Base-by-base conservation (phyloP, 2,113 vertebrate genomes). In the Vireo altiloquus region DNA sequence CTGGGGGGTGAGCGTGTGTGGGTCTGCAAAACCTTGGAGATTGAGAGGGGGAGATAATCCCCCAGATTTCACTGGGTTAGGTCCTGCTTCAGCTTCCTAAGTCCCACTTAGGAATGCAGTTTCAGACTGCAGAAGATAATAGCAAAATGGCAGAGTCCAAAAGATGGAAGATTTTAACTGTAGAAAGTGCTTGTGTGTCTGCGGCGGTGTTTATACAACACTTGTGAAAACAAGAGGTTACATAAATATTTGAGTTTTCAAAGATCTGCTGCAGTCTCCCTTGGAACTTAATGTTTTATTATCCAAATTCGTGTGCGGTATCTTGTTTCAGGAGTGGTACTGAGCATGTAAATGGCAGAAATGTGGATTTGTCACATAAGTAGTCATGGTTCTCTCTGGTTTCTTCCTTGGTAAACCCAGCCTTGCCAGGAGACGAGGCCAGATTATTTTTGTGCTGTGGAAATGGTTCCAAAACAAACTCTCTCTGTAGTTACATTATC, bases 401-500 rank as follows among this genome's bases (percentile, higher is more conserved):
- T 97, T 57, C 81, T 82, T 57, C 60, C 39, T 72, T 82, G 86
- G 78, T 61, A 66, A 82, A 35, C 49, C 65, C 66, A 88, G 42
- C 65, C 79, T 60, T 86, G 59, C 94, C 90, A 95, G 72, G 79
- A 83, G 89, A 93, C 24, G 13, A 78, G 61, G 82, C 82, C 94
- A 94, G 87, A 83, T 93, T 46, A 30, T 94, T 95, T 82, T 64
- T 90, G 74, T 64, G 72, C 88, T 71, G 16, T 44, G 77, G 92
- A 96, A 94, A 82, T 89, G 25, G 2, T 93, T 95, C 95, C 96
- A 96, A 96, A 95, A 93, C 91, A 95, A 96, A 95, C 95, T 64
- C 31, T 94, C 72, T 93, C 78, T 90, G 80, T 80, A 96, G 93
- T 96, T 96, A 95, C 89, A 97, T 96, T 97, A 97, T 98, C 97